These are phyloP conservation scores for Cyphomyrus plagiostoma DNA, from an alignment of 2,113 vertebrate species.

Conservation along the genomic window DNA sequence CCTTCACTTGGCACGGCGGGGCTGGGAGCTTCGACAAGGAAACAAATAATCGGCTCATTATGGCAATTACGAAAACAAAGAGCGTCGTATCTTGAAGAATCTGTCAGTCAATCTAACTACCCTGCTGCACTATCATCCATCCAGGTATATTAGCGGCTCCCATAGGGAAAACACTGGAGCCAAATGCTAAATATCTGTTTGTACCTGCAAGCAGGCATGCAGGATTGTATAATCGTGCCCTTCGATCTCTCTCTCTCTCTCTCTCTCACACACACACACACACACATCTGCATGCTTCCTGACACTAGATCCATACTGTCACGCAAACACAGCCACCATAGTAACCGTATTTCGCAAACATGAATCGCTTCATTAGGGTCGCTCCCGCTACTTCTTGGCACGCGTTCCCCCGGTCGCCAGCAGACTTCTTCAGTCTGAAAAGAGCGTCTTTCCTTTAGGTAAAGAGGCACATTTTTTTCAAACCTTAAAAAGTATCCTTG, in stretches of 20 bases:
- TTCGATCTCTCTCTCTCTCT: not conserved
- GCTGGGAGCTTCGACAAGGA: not conserved
- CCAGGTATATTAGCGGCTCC: not conserved
- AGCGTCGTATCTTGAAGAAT: not conserved
- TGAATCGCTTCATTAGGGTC: not conserved
- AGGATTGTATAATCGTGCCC: not conserved
- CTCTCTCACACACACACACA: not conserved
- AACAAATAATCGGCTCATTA: constrained; percentile 12
- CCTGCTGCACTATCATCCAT: not conserved
- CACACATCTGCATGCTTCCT: not conserved
- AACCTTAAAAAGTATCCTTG: not conserved
- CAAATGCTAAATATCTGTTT: not conserved
- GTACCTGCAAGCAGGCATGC: constrained; percentile 1
- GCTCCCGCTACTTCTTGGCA: not conserved
- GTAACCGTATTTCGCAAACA: constrained; percentile 20
- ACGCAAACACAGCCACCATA: constrained; percentile 17
- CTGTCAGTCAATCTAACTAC: constrained; percentile 5
- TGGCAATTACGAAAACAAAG: not conserved
- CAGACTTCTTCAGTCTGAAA: not conserved
- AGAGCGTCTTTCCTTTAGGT: not conserved
- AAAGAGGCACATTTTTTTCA: not conserved
- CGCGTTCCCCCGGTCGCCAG: no score
- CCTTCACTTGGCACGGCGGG: not conserved
- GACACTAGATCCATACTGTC: not conserved
- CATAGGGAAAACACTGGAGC: not conserved